Base-by-base conservation (phyloP, 2,113 vertebrate genomes). In the Empidonax alnorum region DNA sequence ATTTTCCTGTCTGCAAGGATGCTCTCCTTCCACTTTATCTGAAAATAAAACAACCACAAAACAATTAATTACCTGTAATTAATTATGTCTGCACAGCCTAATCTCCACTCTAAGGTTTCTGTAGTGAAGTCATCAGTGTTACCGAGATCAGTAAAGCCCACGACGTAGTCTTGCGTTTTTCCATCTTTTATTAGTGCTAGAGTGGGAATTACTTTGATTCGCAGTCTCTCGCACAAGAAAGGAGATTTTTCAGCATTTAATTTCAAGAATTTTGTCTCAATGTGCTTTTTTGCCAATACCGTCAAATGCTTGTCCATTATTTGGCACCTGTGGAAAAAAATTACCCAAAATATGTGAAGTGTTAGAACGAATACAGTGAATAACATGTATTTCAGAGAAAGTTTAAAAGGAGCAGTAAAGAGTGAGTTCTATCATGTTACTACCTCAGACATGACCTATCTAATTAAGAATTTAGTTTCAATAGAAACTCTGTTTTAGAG, bases 231-330 rank as follows among this genome's bases (percentile, higher is more conserved):
- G 2, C 99, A 98, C 87, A 99, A 98, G 95, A 99, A 99, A 31
- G 99, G 99, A 39, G 99, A 99, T 90, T 99, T 99, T 96, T 99
- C 99, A 91, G 98, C 99, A 90, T 99, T 99, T 96, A 99, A 95
- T 94, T 99, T 99, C 96, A 99, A 97, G 97, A 99, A 99, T 95
- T 99, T 99, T 77, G 99, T 99, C 96, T 99, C 99, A 28, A 99
- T 71, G 10, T 99, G 99, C 90, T 99, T 99, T 97, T 99, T 99
- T 73, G 99, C 98, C 97, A 99, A 47, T 63, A 98, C 91, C 53
- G 96, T 94, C 97, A 99, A 97, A 94, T 99, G 99, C 96, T 99
- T 99, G 97, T 99, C 99, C 77, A 99, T 42, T 97, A 99, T 99
- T 97, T 99, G 98, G 86, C 99, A 99, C 95, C 99, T 99, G 82